phyloP scores from a whole-genome alignment of 1,140 invertebrate genomes.

The Nomia melanderi region DNA sequence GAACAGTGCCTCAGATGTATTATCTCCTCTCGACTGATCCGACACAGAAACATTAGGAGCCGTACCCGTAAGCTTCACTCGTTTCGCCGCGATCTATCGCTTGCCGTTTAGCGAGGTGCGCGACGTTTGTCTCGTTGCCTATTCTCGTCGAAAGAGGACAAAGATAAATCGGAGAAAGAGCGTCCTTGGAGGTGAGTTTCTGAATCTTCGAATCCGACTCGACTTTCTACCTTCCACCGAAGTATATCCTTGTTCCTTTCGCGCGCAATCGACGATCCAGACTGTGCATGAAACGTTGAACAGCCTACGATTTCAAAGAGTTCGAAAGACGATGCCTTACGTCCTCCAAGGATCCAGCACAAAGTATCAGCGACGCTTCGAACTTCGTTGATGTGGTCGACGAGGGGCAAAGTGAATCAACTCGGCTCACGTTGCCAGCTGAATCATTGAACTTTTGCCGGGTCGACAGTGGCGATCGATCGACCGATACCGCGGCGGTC shows the following conservation, averaged over 20 bases:
- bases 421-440: neutral
- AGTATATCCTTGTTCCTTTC: too few relatives aligned
- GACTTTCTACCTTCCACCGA: too few relatives aligned
- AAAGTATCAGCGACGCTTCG: neutral
- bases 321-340: too few relatives aligned
- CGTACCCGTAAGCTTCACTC: conserved; percentile 16
- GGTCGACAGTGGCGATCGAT: conserved; percentile 12
- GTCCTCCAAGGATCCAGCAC: too few relatives aligned
- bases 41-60: conserved; percentile 23
- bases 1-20: conserved; percentile 43
- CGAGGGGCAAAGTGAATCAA: too few relatives aligned
- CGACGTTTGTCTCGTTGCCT: conserved; percentile 4
- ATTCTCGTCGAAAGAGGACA: neutral
- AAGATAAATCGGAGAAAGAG: neutral
- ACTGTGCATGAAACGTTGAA: too few relatives aligned
- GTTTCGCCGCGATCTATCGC: conserved; percentile 25
- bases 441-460: conserved; percentile 18
- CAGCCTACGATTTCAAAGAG: too few relatives aligned
- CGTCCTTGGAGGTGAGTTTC: too few relatives aligned
- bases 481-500: neutral
- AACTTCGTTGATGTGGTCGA: neutral
- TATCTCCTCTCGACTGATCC: conserved; percentile 41
- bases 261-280: too few relatives aligned
- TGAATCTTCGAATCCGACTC: too few relatives aligned
- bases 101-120: neutral